phyloP scores from a whole-genome alignment of 2,113 vertebrate genomes.

The Tenebrosternarchus preto region DNA sequence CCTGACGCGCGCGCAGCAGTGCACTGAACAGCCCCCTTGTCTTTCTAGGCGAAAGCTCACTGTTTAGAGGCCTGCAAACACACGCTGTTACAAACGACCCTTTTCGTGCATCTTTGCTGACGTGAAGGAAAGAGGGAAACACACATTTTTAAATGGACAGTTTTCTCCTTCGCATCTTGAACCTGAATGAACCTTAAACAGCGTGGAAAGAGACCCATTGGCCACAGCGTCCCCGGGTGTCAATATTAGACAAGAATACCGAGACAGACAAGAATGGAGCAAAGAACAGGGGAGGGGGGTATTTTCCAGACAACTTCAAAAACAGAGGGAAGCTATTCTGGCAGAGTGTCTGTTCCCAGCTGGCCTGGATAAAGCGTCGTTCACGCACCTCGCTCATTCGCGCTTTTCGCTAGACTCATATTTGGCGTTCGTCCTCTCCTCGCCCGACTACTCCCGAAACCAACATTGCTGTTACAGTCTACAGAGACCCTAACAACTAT shows the following conservation, averaged over 20 bases:
- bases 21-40: constrained; percentile 45
- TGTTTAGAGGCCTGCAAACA: constrained; percentile 27
- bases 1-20: constrained; percentile 45
- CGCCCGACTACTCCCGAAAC: not conserved
- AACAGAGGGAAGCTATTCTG: constrained; percentile 72
- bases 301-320: constrained; percentile 74
- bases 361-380: constrained; percentile 62
- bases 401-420: constrained; percentile 36
- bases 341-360: constrained; percentile 52
- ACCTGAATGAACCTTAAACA: constrained; percentile 41
- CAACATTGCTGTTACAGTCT: not conserved
- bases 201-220: constrained; percentile 16
- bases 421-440: constrained; percentile 13
- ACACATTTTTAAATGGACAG: constrained; percentile 19
- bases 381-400: constrained; percentile 50
- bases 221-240: constrained; percentile 48
- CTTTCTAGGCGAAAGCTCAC: constrained; percentile 28
- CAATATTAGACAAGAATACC: constrained; percentile 65
- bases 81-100: not conserved
- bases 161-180: not conserved
- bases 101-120: constrained; percentile 7
- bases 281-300: constrained; percentile 17
- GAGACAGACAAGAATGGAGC: constrained; percentile 57
- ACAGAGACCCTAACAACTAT: no score
- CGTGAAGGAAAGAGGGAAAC: constrained; percentile 1